Evolutionary conservation across 2,113 vertebrate genomes (phyloP).

Genomic region (Gambusia affinis): DNA sequence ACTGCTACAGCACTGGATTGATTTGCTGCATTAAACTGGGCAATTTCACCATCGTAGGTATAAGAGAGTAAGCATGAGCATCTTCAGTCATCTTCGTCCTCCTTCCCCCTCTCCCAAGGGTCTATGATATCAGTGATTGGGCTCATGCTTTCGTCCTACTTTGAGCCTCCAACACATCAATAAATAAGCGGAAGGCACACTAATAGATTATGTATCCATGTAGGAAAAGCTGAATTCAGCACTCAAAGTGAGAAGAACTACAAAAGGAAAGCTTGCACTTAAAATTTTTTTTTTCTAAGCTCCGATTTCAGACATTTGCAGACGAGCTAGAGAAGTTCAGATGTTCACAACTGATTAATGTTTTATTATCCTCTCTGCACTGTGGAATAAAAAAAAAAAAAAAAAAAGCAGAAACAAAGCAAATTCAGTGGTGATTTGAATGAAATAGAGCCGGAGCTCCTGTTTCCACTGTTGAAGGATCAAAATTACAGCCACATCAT

Average conservation of each 20-base stretch:
- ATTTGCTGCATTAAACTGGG: neutral
- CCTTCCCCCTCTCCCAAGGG: conserved; percentile 31
- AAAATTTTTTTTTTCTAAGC: conserved; percentile 37
- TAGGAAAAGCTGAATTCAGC: conserved; percentile 71
- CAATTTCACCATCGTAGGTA: neutral
- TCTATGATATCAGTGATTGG: conserved; percentile 51
- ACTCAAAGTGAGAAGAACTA: conserved; percentile 15
- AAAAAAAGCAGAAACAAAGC: conserved; percentile 28
- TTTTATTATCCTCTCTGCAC: conserved; percentile 46
- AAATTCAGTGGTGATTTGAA: conserved; percentile 28
- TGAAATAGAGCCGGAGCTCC: neutral
- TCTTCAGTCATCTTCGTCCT: conserved; percentile 25
- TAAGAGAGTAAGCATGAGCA: conserved; percentile 16
- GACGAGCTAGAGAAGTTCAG: conserved; percentile 31
- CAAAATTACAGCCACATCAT: neutral
- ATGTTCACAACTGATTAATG: conserved; percentile 47
- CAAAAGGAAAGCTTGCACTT: conserved; percentile 14
- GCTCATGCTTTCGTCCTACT: conserved; percentile 69
- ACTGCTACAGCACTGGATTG: neutral
- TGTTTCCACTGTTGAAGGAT: neutral
- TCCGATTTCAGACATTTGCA: conserved; percentile 41
- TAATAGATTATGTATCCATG: conserved; percentile 62
- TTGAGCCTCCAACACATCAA: conserved; percentile 68
- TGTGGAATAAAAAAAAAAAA: conserved; percentile 35
- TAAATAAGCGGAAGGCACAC: conserved; percentile 68